Evolutionary conservation across 2,113 vertebrate species (phyloP).

Genomic region (Mormyrus iriodes): DNA sequence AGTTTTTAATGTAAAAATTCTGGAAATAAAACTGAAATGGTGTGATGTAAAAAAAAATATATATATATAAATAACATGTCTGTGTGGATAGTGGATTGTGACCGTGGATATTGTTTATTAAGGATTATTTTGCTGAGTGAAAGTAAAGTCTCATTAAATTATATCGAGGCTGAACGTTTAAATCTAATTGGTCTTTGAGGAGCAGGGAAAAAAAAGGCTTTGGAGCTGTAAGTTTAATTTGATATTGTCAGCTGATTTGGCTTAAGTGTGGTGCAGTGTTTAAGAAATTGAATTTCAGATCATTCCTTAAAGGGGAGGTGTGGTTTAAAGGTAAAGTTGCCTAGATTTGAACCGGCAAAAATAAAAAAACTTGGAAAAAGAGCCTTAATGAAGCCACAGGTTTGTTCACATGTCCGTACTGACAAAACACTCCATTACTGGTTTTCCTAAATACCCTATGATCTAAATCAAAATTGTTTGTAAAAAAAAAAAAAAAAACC

Average conservation of each 20-base stretch:
- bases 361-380: constrained; percentile 39
- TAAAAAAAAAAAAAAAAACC: constrained; percentile 66
- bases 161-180: constrained; percentile 3
- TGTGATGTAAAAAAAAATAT: background rate
- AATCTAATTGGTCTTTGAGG: constrained; percentile 12
- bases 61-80: background rate
- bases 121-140: constrained; percentile 55
- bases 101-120: constrained; percentile 52
- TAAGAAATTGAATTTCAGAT: constrained; percentile 47
- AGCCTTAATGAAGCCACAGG: constrained; percentile 92
- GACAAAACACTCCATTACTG: constrained; percentile 56
- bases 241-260: constrained; percentile 31
- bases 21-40: constrained; percentile 23
- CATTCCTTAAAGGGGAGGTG: constrained; percentile 34
- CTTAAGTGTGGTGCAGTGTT: constrained; percentile 30
- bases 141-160: background rate
- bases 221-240: constrained; percentile 24
- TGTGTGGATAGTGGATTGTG: constrained; percentile 43
- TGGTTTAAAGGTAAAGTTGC: constrained; percentile 52
- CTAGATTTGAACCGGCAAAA: constrained; percentile 38
- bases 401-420: constrained; percentile 59
- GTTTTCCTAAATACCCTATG: constrained; percentile 61
- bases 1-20: constrained; percentile 35
- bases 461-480: constrained; percentile 60
- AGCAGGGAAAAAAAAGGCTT: background rate